Base-by-base conservation (phyloP, 2,888 invertebrate species). In the Cheilosia pagana region DNA sequence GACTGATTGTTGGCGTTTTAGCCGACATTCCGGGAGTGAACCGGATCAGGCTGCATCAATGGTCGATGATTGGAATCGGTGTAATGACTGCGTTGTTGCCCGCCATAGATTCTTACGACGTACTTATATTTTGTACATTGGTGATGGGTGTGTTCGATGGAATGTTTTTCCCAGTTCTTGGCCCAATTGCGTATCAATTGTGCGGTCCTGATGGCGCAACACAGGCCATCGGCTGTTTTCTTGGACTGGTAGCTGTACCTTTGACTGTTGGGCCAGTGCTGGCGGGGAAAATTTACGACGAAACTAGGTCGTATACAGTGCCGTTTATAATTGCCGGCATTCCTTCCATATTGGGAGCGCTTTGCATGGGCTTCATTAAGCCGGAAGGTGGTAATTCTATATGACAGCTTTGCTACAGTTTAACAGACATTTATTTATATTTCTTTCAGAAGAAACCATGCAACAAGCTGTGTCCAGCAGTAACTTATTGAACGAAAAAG, bases 111-210 rank as follows among this genome's bases (percentile, higher is more conserved):
- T 81, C 85, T 0, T 86, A 43, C n/a, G 39, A 63, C 31, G 2
- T 71, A 8, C 39, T 86, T 0, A 50, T 86, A n/a, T 35, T 76
- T 1, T 67, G 65, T 7, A 62, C 76, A 6, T 14, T 81, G 3
- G 39, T 76, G 12, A 72, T 86, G 62, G 85, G 85, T 6, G 41
- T 86, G 28, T 86, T 86, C 25, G 85, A 86, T 28, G 85, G 85
- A 41, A 81, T 86, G 81, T 86, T 86, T n/a, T 72, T 86, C 21
- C 81, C 85, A 21, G 76, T 86, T 31, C 48, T 86, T 19, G 81
- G 85, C 1, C 85, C 85, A 19, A 86, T 86, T 16, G 57, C 60
- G 4, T 86, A 76, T 52, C 81, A 86, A 62, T 25, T 86, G 5
- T 86, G 85, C 7, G 85, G 85, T 14, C 23, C 76, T 14, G 67